phyloP scores from a whole-genome alignment of 2,888 invertebrate species.

The Phengaris alcon region DNA sequence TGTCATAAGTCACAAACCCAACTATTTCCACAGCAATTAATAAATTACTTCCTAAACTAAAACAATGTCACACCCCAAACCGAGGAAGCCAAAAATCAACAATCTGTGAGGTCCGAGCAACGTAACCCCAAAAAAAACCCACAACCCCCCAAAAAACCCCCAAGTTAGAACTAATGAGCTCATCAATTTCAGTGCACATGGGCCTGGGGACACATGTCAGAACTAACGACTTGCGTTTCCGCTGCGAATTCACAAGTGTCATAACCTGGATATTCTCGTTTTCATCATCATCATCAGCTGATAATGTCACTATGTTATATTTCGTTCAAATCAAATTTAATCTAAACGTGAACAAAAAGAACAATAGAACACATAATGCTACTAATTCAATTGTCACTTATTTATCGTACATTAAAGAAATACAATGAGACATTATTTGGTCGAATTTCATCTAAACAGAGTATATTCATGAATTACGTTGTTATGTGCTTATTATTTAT shows the following conservation, averaged over 20 bases:
- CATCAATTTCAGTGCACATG: conserved; percentile 62
- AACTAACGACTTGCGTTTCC: conserved; percentile 65
- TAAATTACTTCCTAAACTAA: conserved; percentile 17
- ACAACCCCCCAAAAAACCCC: conserved; percentile 49
- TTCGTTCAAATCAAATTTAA: too few species aligned
- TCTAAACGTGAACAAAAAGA: too few species aligned
- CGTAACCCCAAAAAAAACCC: conserved; percentile 42
- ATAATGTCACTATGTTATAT: not conserved
- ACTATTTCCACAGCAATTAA: conserved; percentile 16
- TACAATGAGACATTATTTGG: too few species aligned
- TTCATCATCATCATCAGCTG: not conserved
- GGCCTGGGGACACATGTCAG: conserved; percentile 59
- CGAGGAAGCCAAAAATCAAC: conserved; percentile 27
- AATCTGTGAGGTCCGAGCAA: conserved; percentile 60
- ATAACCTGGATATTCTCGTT: not conserved
- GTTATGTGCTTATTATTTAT: too few species aligned
- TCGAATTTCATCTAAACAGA: too few species aligned
- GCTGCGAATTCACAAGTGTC: conserved; percentile 50
- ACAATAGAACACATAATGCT: too few species aligned
- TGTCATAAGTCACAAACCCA: not conserved
- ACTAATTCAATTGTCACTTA: too few species aligned
- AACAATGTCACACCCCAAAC: conserved; percentile 28
- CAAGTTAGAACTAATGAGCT: conserved; percentile 61
- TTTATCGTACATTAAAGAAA: too few species aligned
- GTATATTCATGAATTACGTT: too few species aligned